phyloP scores from a whole-genome alignment of 1,140 invertebrate species.

The Drosophila eugracilis region DNA sequence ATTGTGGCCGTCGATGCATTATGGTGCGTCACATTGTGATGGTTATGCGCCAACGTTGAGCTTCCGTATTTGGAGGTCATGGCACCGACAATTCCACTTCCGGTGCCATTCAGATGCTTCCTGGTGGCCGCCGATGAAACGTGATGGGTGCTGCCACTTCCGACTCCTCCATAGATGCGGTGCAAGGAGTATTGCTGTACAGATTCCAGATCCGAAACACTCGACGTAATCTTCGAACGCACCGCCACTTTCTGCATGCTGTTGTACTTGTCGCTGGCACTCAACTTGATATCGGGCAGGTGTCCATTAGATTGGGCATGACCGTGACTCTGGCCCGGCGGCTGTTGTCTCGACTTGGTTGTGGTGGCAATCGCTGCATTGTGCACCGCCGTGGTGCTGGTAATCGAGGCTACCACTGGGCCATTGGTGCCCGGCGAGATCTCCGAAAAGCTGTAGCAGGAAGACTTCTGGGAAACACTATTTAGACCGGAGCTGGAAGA shows the following conservation, averaged over 20 bases:
- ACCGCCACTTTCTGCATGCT: slow-evolving; percentile 84
- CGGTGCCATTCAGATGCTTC: slow-evolving; percentile 69
- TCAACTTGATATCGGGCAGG: slow-evolving; percentile 83
- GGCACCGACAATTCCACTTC: slow-evolving; percentile 8
- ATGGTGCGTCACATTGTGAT: slow-evolving; percentile 75
- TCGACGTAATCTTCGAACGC: slow-evolving; percentile 82
- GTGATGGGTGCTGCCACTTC: slow-evolving; percentile 68
- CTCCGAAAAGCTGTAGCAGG: slow-evolving; percentile 82
- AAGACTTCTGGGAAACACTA: slow-evolving; percentile 80
- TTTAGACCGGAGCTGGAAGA: slow-evolving; percentile 76
- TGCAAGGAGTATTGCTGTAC: slow-evolving; percentile 83
- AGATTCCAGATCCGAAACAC: slow-evolving; percentile 81
- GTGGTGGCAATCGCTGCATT: slow-evolving; percentile 77
- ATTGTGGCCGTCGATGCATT: slow-evolving; percentile 77
- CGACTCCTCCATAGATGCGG: slow-evolving; percentile 73
- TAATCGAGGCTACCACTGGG: slow-evolving; percentile 77
- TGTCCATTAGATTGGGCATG: slow-evolving; percentile 75
- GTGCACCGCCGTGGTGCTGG: slow-evolving; percentile 79
- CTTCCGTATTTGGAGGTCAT: slow-evolving; percentile 64
- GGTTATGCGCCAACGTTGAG: slow-evolving; percentile 70
- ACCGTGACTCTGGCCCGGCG: slow-evolving; percentile 39
- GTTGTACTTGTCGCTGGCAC: slow-evolving; percentile 81
- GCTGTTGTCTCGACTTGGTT: slow-evolving; percentile 58
- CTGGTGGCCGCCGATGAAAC: slow-evolving; percentile 74
- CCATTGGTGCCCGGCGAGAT: slow-evolving; percentile 73